Evolutionary conservation across 2,888 invertebrate species (phyloP).

Genomic region (Mystacides longicornis): DNA sequence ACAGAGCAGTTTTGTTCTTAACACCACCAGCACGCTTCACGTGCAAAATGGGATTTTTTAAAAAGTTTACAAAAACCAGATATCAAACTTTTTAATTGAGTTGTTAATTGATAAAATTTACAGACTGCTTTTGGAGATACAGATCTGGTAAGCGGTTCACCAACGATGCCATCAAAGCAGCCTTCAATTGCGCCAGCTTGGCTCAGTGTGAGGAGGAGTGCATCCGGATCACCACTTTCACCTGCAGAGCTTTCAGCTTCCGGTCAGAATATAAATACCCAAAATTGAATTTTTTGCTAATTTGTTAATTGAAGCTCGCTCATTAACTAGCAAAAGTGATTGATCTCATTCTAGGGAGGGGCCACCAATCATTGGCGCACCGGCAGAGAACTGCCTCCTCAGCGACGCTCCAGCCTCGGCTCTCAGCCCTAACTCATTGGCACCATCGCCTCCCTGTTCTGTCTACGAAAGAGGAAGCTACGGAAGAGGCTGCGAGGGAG

Average conservation of each 20-base stretch:
- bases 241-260: conserved; percentile 74
- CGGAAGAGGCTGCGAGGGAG: conserved; percentile 66
- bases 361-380: conserved; percentile 54
- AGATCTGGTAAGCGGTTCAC: conserved; percentile 65
- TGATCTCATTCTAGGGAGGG: conserved; percentile 50
- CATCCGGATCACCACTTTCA: conserved; percentile 62
- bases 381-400: conserved; percentile 67
- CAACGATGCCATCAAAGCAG: conserved; percentile 55
- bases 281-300: no score
- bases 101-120: neutral
- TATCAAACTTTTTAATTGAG: no score
- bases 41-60: no score
- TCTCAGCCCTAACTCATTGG: conserved; percentile 48
- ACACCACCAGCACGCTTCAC: no score
- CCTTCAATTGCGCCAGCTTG: conserved; percentile 59
- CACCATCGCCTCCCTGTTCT: conserved; percentile 60
- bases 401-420: conserved; percentile 66
- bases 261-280: conserved; percentile 39
- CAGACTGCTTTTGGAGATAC: conserved; percentile 80
- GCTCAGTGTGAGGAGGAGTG: conserved; percentile 78
- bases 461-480: conserved; percentile 75
- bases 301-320: neutral
- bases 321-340: neutral
- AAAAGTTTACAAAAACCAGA: no score
- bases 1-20: no score